These are phyloP conservation scores for Penaeus vannamei DNA, from an alignment of 1,140 invertebrate species.

Conservation along the genomic window DNA sequence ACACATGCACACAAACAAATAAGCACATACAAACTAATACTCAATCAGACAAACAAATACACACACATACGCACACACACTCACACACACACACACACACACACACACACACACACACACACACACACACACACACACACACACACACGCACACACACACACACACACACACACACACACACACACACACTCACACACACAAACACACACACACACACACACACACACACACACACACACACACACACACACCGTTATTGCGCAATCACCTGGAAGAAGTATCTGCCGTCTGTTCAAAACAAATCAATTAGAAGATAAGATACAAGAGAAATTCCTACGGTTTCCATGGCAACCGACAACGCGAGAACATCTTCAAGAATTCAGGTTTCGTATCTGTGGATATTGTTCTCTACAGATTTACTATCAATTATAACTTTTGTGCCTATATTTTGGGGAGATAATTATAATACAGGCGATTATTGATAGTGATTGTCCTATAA, in stretches of 20 bases:
- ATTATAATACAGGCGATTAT: not conserved
- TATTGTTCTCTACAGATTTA: too few species aligned
- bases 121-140: not conserved
- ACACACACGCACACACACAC: not conserved
- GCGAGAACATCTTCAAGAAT: too few species aligned
- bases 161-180: constrained; percentile 3
- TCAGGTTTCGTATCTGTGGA: too few species aligned
- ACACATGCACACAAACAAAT: not conserved
- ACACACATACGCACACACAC: not conserved
- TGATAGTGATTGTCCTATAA: not conserved
- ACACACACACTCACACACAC: not conserved
- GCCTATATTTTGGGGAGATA: too few species aligned
- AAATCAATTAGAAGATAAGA: not conserved
- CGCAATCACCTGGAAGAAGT: not conserved
- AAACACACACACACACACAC: not conserved
- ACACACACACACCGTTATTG: not conserved
- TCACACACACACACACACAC: not conserved
- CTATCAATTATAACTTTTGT: too few species aligned
- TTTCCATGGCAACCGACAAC: too few species aligned
- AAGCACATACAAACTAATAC: not conserved
- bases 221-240: constrained; percentile 10
- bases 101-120: constrained; percentile 10
- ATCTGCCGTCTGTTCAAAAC: not conserved
- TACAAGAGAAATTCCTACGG: not conserved
- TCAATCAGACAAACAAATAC: not conserved